phyloP scores from a whole-genome alignment of 2,888 invertebrate species.

The Hirtodrosophila histrioides region DNA sequence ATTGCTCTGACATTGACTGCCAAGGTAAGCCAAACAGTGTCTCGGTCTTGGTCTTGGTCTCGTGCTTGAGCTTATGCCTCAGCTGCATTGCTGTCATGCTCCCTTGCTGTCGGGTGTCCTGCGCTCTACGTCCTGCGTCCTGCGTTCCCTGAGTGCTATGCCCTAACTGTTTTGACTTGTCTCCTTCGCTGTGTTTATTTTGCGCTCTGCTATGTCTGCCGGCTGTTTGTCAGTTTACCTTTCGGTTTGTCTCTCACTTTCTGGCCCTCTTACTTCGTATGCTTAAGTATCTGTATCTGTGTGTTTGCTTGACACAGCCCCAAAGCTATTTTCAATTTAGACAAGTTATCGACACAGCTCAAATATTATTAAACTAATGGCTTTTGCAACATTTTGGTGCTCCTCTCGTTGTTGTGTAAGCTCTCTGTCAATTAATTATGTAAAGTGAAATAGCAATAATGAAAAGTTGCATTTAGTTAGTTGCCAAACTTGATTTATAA shows the following conservation, averaged over 20 bases:
- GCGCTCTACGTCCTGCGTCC: not conserved
- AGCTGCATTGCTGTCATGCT: conserved; percentile 24
- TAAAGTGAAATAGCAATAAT: conserved; percentile 13
- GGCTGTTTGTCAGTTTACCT: conserved; percentile 53
- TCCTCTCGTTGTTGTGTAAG: not conserved
- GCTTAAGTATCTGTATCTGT: conserved; percentile 4
- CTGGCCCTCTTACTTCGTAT: conserved; percentile 1
- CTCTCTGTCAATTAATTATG: conserved; percentile 9
- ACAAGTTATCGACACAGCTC: conserved; percentile 62
- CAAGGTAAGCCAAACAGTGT: conserved; percentile 63
- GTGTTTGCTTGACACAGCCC: conserved; percentile 17
- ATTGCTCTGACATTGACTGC: conserved; percentile 74
- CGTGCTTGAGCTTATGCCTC: conserved; percentile 35
- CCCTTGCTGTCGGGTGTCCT: conserved; percentile 15
- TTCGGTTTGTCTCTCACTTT: conserved; percentile 24
- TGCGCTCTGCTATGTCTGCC: conserved; percentile 58
- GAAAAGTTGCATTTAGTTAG: not conserved
- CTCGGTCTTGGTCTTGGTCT: conserved; percentile 38
- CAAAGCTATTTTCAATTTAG: conserved; percentile 58
- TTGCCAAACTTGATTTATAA: not conserved
- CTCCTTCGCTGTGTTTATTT: conserved; percentile 59
- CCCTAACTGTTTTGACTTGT: conserved; percentile 58
- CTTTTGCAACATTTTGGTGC: conserved; percentile 16
- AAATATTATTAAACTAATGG: conserved; percentile 72
- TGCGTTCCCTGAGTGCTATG: conserved; percentile 1